Base-by-base conservation (phyloP, 2,113 vertebrate genomes). In the Charadrius vociferus region DNA sequence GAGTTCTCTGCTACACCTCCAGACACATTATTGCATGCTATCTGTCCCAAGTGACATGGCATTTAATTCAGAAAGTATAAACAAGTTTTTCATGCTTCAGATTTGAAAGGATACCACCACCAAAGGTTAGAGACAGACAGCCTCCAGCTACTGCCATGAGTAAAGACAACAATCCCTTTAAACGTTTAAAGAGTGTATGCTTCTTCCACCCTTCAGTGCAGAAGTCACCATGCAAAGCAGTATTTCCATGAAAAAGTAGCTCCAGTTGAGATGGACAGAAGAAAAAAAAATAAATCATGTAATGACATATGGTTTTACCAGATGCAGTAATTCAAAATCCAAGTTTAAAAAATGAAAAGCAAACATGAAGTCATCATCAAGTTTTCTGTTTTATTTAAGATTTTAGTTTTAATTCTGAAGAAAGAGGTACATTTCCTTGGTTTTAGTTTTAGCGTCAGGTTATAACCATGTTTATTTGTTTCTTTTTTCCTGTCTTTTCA, bases 301-400 rank as follows among this genome's bases (percentile, higher is more conserved):
- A 75, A 41, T n/a, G 21, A 56, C 59, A 91, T n/a, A 74, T 0
- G 0, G 9, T 53, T 95, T 72, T 68, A 27, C 50, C 23, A 95
- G 73, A 55, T n/a, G 50, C 17, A 77, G 26, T 17, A 45, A 67
- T 81, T 81, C 55, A 68, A 91, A 86, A 88, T 36, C 36, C 56
- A 78, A 65, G 4, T 53, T 85, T 18, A 86, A 77, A 84, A 82
- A 78, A 81, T 82, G 90, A 96, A 98, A 84, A 97, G 97, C 96
- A 95, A 91, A 87, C 91, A 82, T 79, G 41, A 89, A 87, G 55
- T 96, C 98, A 97, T 98, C 98, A 98, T 98, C 98, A 98, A 99
- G 98, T 99, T 99, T 99, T 99, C 97, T 98, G 98, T 99, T 99
- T 99, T 99, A 99, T 99, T 99, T 99, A 99, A 99, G 99, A 99